Evolutionary conservation across 2,113 vertebrate genomes (phyloP).

Genomic region (Indicator maculatus): DNA sequence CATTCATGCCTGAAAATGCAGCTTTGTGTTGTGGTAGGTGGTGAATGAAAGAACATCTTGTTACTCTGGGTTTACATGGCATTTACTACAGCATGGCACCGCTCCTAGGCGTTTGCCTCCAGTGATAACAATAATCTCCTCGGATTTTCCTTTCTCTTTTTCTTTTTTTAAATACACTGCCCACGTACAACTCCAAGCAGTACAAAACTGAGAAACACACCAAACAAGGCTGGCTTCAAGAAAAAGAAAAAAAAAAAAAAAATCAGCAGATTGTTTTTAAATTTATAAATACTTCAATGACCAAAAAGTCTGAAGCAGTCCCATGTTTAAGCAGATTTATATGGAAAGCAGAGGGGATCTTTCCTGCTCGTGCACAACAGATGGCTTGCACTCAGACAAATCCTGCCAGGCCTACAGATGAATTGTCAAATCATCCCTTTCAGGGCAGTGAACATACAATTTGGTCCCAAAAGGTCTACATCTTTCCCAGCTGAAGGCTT

Average conservation of each 20-base stretch:
- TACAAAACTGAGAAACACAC: not conserved
- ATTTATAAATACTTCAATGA: not conserved
- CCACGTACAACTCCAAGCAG: not conserved
- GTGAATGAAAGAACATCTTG: conserved; percentile 22
- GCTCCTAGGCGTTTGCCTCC: not conserved
- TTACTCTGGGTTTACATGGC: not conserved
- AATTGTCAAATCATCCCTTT: conserved; percentile 13
- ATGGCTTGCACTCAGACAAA: not conserved
- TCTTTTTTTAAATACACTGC: not conserved
- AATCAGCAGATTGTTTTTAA: not conserved
- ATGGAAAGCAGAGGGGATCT: not conserved
- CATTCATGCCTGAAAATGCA: not conserved
- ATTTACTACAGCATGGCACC: not conserved
- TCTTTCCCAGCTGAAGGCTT: not conserved
- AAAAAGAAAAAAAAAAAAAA: not conserved
- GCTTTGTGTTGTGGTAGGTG: not conserved
- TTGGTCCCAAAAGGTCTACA: not conserved
- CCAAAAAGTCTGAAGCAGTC: not conserved
- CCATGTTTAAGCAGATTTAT: not conserved
- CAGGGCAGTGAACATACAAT: not conserved
- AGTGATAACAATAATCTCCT: conserved; percentile 12
- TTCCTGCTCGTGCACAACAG: not conserved
- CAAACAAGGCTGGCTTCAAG: not conserved
- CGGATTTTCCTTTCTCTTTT: not conserved
- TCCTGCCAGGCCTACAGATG: not conserved